These are phyloP conservation scores for Sylvia atricapilla DNA, from an alignment of 2,113 vertebrate genomes.

Conservation along the genomic window DNA sequence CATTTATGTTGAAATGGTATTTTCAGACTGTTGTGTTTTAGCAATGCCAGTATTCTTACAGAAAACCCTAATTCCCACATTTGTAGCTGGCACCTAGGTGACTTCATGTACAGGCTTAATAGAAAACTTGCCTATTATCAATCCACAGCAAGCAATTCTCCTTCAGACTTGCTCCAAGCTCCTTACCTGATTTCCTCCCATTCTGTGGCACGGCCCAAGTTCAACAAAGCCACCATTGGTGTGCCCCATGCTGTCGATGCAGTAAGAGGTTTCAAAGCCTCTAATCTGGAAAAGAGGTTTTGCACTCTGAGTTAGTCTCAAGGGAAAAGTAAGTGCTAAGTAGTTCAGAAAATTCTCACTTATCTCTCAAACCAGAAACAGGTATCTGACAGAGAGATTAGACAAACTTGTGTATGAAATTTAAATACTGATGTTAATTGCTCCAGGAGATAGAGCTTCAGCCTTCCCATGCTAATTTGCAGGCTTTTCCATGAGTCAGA, in stretches of 20 bases:
- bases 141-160: background rate
- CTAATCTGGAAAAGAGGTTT: constrained; percentile 79
- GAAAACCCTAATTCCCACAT: background rate
- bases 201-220: constrained; percentile 92
- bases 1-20: background rate
- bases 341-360: background rate
- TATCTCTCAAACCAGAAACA: background rate
- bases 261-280: constrained; percentile 89
- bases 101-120: background rate
- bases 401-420: background rate
- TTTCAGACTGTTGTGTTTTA: background rate
- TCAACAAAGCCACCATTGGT: constrained; percentile 91
- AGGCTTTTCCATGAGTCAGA: background rate
- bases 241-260: constrained; percentile 98
- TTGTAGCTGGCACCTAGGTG: background rate
- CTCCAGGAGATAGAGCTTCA: background rate
- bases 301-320: background rate
- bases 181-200: constrained; percentile 97
- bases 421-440: background rate
- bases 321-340: background rate
- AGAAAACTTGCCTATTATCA: background rate
- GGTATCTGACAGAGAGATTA: background rate
- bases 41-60: fast-evolving
- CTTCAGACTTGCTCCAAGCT: background rate
- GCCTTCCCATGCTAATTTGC: background rate